Evolutionary conservation across 2,888 invertebrate genomes (phyloP), one percentile per base, ranked within the genome.

Genomic region (Bombyx huttoni): DNA sequence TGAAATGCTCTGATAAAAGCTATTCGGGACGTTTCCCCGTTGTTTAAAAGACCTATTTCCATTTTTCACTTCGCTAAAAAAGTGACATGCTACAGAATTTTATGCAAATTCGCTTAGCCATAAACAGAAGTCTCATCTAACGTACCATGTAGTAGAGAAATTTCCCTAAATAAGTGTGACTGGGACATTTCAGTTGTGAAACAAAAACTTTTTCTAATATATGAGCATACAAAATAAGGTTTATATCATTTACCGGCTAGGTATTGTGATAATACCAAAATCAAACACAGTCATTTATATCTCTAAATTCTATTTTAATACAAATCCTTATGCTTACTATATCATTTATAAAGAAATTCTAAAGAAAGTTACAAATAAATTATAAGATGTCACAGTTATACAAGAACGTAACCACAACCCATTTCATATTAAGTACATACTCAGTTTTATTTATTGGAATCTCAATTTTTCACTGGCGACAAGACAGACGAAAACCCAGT

Each of bases 71-170:
- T 52, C 58, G 56, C 40, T 53, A 51, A 63, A 66, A 66, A 70
- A 75, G 60, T 67, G 58, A 65, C 65, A 62, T 56, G 60, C 58
- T 58, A 62, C 56, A 52, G 58, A 58, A 61, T 71, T 74, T 69
- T 66, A 72, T 73, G 68, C 65, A 73, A 73, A 74, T 68, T 60
- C 57, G 5, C 55, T 49, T 58, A 59, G 69, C 62, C 64, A 67
- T 65, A 67, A 73, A 73, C 69, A 73, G 73, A 57, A 59, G 61
- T 55, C 61, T 61, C 58, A 57, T 58, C 64, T 64, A 68, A 60
- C 60, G 60, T 57, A 59, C 51, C 54, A 55, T 54, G 61, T 13
- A n/a, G 14, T 51, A 24, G 24, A 24, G 24, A 24, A 1, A 3
- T 24, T 24, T 24, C 5, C 24, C 24, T 24, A 24, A 1, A 24